These are phyloP conservation scores for Panulirus ornatus DNA, from an alignment of 1,140 invertebrate genomes.

Conservation along the genomic window DNA sequence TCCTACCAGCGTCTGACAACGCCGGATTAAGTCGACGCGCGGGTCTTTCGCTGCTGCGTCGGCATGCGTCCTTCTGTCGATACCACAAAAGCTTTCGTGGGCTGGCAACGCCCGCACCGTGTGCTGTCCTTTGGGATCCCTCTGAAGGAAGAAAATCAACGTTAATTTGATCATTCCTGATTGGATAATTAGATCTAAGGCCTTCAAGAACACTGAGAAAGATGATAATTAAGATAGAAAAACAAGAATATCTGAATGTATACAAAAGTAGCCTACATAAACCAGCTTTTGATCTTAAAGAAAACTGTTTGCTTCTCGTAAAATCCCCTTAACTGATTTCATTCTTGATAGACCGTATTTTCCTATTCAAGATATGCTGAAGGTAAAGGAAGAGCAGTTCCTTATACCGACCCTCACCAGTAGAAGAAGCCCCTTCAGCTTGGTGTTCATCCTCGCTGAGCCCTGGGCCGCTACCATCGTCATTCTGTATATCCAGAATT, in stretches of 20 bases:
- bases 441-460: not conserved
- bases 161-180: not conserved
- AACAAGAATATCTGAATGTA: too few species aligned
- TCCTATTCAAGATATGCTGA: too few species aligned
- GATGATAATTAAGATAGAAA: too few species aligned
- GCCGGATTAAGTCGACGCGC: constrained; percentile 21
- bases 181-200: too few species aligned
- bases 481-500: not conserved
- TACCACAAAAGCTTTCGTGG: constrained; percentile 34
- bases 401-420: too few species aligned
- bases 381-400: too few species aligned
- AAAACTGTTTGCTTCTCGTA: too few species aligned
- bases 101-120: not conserved
- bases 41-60: not conserved
- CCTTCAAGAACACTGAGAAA: too few species aligned
- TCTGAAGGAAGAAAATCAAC: not conserved
- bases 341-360: too few species aligned
- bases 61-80: constrained; percentile 13
- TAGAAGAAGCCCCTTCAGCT: not conserved
- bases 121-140: not conserved
- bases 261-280: too few species aligned
- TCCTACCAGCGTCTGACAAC: constrained; percentile 29
- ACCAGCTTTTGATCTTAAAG: too few species aligned
- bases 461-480: not conserved
- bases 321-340: too few species aligned